These are phyloP conservation scores for Sapayoa aenigma DNA, from an alignment of 2,113 vertebrate genomes.

Conservation along the genomic window DNA sequence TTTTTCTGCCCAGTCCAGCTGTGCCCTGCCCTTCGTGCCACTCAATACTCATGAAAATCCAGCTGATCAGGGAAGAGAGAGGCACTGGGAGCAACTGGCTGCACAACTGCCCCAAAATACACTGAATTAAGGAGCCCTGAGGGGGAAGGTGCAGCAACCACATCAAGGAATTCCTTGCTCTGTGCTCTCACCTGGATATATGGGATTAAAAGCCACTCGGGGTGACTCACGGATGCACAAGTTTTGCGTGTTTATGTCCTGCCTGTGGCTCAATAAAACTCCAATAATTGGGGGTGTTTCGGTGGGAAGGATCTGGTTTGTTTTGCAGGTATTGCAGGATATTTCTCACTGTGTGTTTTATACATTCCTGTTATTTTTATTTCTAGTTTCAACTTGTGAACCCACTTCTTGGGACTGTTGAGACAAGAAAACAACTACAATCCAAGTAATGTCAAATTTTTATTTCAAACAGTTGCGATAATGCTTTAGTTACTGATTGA, in stretches of 20 bases:
- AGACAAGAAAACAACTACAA: background rate
- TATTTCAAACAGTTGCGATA: background rate
- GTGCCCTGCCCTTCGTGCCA: background rate
- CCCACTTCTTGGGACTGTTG: background rate
- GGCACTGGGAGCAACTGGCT: background rate
- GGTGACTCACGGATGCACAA: background rate
- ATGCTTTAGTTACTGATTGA: background rate
- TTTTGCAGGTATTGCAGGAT: background rate
- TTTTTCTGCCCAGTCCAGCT: background rate
- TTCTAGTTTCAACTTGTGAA: background rate
- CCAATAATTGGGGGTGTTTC: background rate
- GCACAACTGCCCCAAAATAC: background rate
- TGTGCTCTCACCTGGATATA: background rate
- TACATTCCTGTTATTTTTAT: background rate
- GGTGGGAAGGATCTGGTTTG: background rate
- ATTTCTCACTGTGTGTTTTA: fast-evolving
- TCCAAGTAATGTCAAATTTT: background rate
- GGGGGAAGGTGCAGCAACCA: background rate
- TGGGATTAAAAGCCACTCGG: background rate
- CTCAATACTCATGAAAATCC: background rate
- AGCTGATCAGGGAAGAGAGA: background rate
- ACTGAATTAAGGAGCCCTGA: background rate
- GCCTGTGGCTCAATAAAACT: background rate
- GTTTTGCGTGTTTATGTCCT: background rate
- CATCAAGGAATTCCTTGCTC: background rate